Percentiles rank a stretch among this genome's conserved stretches.
phyloP scores from a whole-genome alignment of 2,888 invertebrate species.

The Scaptomyza flava region DNA sequence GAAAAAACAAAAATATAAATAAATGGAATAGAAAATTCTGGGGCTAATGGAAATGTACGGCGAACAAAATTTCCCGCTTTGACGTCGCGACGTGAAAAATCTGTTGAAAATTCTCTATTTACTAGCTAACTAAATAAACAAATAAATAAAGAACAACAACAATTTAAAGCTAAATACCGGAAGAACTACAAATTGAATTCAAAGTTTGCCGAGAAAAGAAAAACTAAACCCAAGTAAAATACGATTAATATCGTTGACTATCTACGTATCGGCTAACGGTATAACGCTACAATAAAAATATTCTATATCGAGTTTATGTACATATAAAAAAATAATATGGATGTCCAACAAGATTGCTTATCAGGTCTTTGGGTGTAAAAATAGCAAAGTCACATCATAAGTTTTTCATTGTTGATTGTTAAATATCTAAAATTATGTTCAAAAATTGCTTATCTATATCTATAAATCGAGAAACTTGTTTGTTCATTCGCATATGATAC shows the following conservation, averaged over 20 bases:
- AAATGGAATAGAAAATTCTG: conserved; percentile 10
- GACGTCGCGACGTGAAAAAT: conserved; percentile 38
- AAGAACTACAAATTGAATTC: conserved; percentile 25
- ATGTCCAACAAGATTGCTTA: too few relatives aligned
- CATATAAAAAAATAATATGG: too few relatives aligned
- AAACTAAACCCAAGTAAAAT: conserved; percentile 11
- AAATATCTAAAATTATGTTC: too few relatives aligned
- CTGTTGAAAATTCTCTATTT: conserved; percentile 28
- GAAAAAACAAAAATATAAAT: neutral
- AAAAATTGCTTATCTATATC: too few relatives aligned
- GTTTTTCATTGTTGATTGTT: too few relatives aligned
- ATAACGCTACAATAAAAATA: too few relatives aligned
- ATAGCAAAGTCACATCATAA: too few relatives aligned
- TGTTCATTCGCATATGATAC: too few relatives aligned
- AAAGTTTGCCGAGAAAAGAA: neutral
- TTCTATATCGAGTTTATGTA: too few relatives aligned
- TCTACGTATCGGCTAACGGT: neutral
- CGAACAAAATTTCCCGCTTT: conserved; percentile 17
- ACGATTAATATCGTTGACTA: neutral
- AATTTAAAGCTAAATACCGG: conserved; percentile 4
- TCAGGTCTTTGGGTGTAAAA: too few relatives aligned
- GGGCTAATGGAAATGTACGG: conserved; percentile 6
- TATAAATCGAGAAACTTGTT: too few relatives aligned
- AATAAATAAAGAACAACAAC: neutral
- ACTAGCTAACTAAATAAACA: neutral